Conservation (phyloP, 1,140 invertebrate genomes). For the Drosophila pallidifrons region DNA sequence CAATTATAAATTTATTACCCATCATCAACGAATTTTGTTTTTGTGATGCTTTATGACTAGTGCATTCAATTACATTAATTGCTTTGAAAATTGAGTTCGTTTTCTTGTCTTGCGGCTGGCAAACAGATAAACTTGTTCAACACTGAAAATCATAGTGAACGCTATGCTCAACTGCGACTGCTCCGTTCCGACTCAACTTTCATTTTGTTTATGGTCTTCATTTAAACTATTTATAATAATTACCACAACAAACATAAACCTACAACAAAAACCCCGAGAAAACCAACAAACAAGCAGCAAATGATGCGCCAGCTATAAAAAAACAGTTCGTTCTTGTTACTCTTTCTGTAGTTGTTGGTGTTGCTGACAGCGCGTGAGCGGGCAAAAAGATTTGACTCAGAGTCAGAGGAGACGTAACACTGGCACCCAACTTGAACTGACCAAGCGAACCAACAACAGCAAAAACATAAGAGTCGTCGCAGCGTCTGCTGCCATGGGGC, state of each 20-base stretch:
- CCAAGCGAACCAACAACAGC: conserved; percentile 38
- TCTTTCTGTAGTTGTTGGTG: conserved; percentile 16
- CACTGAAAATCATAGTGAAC: conserved; percentile 39
- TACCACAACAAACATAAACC: conserved; percentile 69
- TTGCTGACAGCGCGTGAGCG: conserved; percentile 53
- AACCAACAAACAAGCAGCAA: conserved; percentile 29
- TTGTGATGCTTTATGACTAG: conserved; percentile 69
- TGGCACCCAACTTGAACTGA: conserved; percentile 43
- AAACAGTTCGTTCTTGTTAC: conserved; percentile 34
- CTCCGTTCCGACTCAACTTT: conserved; percentile 54
- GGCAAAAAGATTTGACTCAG: conserved; percentile 47
- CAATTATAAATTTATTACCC: conserved; percentile 76
- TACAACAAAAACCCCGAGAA: conserved; percentile 21
- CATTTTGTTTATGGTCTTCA: conserved; percentile 73
- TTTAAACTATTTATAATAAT: conserved; percentile 80
- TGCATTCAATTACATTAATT: conserved; percentile 81
- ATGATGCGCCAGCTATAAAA: conserved; percentile 39
- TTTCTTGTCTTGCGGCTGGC: conserved; percentile 39
- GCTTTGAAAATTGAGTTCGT: conserved; percentile 74
- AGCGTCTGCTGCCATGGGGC: conserved; percentile 35
- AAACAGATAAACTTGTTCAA: conserved; percentile 40
- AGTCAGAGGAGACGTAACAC: conserved; percentile 19
- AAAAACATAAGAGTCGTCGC: conserved; percentile 15
- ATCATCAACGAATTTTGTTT: conserved; percentile 36
- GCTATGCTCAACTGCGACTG: conserved; percentile 9